Evolutionary conservation across 1,140 invertebrate genomes (phyloP).

Genomic region (Trinorchestia longiramus): DNA sequence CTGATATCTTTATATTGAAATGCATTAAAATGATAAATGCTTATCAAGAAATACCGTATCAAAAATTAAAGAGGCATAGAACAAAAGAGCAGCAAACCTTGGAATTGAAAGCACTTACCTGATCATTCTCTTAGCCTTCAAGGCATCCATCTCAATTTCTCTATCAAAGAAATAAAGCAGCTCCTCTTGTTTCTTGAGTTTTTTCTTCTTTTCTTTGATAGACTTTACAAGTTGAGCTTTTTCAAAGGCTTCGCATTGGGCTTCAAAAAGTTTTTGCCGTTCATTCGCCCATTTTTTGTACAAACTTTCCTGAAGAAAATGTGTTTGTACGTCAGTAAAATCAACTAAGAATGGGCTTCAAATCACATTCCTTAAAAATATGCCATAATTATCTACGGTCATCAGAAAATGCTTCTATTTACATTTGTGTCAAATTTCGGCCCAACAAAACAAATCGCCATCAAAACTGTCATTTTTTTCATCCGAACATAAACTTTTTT

Average conservation of each 20-base stretch:
- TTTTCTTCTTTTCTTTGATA: slow-evolving; percentile 29
- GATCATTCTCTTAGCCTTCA: background rate
- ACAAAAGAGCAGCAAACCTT: background rate
- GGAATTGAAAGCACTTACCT: background rate
- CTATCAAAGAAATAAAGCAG: slow-evolving; percentile 37
- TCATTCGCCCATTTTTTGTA: background rate
- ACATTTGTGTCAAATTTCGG: too few relatives aligned
- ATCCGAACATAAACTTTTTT: too few relatives aligned
- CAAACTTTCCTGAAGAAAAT: background rate
- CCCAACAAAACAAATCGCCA: too few relatives aligned
- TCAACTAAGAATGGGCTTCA: background rate
- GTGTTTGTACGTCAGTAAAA: background rate
- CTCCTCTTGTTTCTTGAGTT: background rate
- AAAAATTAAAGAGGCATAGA: too few relatives aligned
- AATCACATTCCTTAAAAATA: background rate
- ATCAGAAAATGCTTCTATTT: too few relatives aligned
- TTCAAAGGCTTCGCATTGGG: background rate
- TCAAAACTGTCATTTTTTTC: too few relatives aligned
- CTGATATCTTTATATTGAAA: too few relatives aligned
- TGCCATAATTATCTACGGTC: too few relatives aligned
- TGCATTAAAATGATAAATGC: too few relatives aligned
- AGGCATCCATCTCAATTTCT: slow-evolving; percentile 24
- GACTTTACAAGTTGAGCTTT: background rate
- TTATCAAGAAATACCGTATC: too few relatives aligned
- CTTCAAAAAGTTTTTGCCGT: background rate